phyloP scores from a whole-genome alignment of 2,888 invertebrate genomes.

The Malthinus seriepunctatus region DNA sequence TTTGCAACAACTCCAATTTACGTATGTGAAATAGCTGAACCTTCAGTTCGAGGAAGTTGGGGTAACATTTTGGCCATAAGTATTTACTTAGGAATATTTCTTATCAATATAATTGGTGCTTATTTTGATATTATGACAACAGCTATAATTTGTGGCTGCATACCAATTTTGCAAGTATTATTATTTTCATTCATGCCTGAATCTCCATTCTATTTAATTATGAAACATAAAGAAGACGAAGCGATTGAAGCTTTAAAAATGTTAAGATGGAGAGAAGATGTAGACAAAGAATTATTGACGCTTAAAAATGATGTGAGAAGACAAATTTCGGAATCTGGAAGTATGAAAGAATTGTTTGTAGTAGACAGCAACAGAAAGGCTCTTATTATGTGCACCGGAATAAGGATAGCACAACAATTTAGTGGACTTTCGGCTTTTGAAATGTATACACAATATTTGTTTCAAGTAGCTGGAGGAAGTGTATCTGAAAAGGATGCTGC shows the following conservation, averaged over 20 bases:
- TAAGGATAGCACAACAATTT: slow-evolving; percentile 42
- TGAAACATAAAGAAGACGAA: slow-evolving; percentile 36
- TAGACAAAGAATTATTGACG: slow-evolving; percentile 38
- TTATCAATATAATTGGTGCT: slow-evolving; percentile 59
- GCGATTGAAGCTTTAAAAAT: slow-evolving; percentile 37
- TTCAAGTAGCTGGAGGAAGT: slow-evolving; percentile 45
- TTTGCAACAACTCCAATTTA: slow-evolving; percentile 1
- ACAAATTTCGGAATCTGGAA: slow-evolving; percentile 42
- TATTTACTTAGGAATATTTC: slow-evolving; percentile 38
- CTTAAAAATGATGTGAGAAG: slow-evolving; percentile 40
- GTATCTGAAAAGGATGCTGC: slow-evolving; percentile 41
- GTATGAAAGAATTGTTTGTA: slow-evolving; percentile 39
- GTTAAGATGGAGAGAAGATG: slow-evolving; percentile 38
- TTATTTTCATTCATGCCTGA: slow-evolving; percentile 67
- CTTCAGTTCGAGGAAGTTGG: slow-evolving; percentile 41
- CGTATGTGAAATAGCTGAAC: slow-evolving; percentile 39
- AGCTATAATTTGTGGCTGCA: slow-evolving; percentile 60
- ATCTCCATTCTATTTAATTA: slow-evolving; percentile 44
- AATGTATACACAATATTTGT: slow-evolving; percentile 44
- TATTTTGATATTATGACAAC: slow-evolving; percentile 58
- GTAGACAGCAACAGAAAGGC: slow-evolving; percentile 42
- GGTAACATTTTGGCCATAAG: slow-evolving; percentile 38
- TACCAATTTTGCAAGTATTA: slow-evolving; percentile 60
- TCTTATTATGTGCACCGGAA: slow-evolving; percentile 34
- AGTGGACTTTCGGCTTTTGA: slow-evolving; percentile 41